Evolutionary conservation across 2,888 invertebrate species (phyloP).

Genomic region (Acanthopleura granulata): DNA sequence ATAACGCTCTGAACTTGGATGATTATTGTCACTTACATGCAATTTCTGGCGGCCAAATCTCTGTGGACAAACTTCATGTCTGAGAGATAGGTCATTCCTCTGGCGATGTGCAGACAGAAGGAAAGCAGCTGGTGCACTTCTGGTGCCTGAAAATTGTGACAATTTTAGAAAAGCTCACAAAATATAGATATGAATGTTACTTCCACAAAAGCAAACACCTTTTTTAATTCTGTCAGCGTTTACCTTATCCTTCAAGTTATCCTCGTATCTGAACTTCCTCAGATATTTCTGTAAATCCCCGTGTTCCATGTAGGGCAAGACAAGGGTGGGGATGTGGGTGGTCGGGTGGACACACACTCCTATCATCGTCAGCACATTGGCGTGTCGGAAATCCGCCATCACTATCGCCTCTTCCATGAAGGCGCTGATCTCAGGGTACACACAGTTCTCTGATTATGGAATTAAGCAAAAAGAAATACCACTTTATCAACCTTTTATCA

Average conservation of each 20-base stretch:
- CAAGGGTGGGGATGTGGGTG: neutral
- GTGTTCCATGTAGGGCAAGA: neutral
- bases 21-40: constrained; percentile 3
- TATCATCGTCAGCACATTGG: neutral
- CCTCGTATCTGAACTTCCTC: neutral
- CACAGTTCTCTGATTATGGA: neutral
- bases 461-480: neutral
- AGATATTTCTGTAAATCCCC: neutral
- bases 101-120: neutral
- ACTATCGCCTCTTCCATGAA: neutral
- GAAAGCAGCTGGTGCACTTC: neutral
- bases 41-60: constrained; percentile 15
- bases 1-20: too few species aligned
- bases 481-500: too few species aligned
- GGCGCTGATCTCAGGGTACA: neutral
- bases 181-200: too few species aligned
- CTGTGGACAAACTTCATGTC: constrained; percentile 14
- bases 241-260: neutral
- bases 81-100: constrained; percentile 7
- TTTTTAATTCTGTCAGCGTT: neutral
- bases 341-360: neutral
- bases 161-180: too few species aligned
- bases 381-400: constrained; percentile 7
- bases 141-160: neutral
- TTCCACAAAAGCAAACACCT: too few species aligned